Evolutionary conservation across 1,140 invertebrate species (phyloP), one percentile per base, ranked within the genome.

Genomic region (Bicyclus anynana): DNA sequence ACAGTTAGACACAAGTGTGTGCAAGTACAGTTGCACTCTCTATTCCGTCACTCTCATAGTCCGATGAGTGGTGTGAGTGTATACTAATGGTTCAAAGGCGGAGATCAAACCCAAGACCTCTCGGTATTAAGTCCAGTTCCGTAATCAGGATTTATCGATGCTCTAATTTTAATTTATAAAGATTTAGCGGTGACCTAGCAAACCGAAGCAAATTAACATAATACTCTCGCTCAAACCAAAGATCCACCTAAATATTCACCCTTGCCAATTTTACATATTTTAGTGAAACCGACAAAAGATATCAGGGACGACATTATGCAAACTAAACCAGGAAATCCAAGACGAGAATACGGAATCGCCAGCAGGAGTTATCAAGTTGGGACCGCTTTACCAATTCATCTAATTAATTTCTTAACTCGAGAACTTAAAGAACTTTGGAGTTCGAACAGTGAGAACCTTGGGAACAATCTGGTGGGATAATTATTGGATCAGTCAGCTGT

Each of bases 391-490:
- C 35, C 62, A 64, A 69, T 63, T 55, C 62, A 47, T 62, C 62
- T 77, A 77, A 77, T 74, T 77, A 77, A 77, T 74, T 72, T 77
- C 67, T 65, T 61, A 76, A 72, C 67, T 77, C 65, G 52, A 42
- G 58, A 49, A 57, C 53, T 37, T 54, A 66, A 67, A 64, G 63
- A 54, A 54, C 49, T 53, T 47, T 21, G 23, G 46, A 54, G 20
- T 21, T 44, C 42, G 42, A 50, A 66, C 54, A 59, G 63, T 18
- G 29, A 51, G 53, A 59, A 66, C 54, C 58, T 61, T 18, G 29
- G 48, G 53, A 59, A 55, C 58, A 71, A 66, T 71, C 67, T 66
- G 55, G 53, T 38, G 42, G 57, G 66, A 59, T 67, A 74, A 70
- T 72, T 69, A 74, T 63, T 65, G 20, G 53, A 55, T 58, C 53